phyloP scores from a whole-genome alignment of 2,113 vertebrate genomes.

The Thamnophis sirtalis region DNA sequence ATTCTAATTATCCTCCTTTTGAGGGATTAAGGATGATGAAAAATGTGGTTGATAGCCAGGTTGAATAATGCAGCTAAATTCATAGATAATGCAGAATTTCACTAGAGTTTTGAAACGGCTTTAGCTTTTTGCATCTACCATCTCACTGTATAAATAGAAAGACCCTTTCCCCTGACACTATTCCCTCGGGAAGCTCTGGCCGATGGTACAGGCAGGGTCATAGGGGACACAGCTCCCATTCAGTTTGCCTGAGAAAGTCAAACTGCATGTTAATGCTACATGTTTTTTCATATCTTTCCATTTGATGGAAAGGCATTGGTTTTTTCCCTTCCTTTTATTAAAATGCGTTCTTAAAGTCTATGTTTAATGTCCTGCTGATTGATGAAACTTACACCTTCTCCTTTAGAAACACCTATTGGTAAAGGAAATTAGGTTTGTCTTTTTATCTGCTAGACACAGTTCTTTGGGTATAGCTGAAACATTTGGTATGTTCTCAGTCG shows the following conservation, averaged over 20 bases:
- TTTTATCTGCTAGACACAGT: slow-evolving; percentile 42
- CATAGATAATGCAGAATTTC: slow-evolving; percentile 22
- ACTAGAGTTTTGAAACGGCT: neutral
- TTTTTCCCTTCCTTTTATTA: slow-evolving; percentile 11
- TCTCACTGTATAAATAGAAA: slow-evolving; percentile 44
- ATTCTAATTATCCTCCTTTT: neutral
- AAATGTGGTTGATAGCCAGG: neutral
- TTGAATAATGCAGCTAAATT: slow-evolving; percentile 25
- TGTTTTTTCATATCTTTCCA: neutral
- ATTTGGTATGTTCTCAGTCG: neutral
- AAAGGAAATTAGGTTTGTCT: slow-evolving; percentile 58
- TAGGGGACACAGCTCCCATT: slow-evolving; percentile 23
- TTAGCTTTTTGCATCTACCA: slow-evolving; percentile 30
- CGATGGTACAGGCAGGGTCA: slow-evolving; percentile 9
- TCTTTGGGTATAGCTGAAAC: slow-evolving; percentile 55
- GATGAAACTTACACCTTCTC: slow-evolving; percentile 38
- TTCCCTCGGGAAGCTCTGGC: slow-evolving; percentile 23
- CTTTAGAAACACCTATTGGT: slow-evolving; percentile 43
- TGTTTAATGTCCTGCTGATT: slow-evolving; percentile 35
- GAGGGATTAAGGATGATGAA: neutral
- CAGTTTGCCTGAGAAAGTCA: slow-evolving; percentile 33
- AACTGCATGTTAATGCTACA: neutral
- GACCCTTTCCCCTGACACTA: neutral
- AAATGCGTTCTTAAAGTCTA: slow-evolving; percentile 44
- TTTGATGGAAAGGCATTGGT: neutral